Conservation (phyloP, 37 sponge, comb jelly and placozoan species). For the Cladorhizidae sp. region DNA sequence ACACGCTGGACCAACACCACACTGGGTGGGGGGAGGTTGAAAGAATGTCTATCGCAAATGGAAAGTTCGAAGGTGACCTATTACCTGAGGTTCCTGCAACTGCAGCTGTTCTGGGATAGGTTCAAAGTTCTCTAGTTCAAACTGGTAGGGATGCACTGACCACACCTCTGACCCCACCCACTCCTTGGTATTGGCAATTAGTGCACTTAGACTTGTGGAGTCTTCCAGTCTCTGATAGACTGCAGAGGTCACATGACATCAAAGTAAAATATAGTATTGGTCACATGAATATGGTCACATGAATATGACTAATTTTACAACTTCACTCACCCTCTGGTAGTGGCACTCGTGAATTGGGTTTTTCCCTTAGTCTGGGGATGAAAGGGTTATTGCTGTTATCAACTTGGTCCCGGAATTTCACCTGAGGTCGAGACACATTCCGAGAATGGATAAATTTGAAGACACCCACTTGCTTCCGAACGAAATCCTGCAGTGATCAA, state of each 20-base stretch:
- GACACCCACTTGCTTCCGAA: background rate
- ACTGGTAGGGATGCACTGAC: slow-evolving; percentile 68
- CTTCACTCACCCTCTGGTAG: slow-evolving; percentile 48
- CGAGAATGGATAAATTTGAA: slow-evolving; percentile 55
- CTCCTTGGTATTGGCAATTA: slow-evolving; percentile 58
- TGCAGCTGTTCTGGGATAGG: slow-evolving; percentile 43
- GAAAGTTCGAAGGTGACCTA: background rate
- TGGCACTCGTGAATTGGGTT: slow-evolving; percentile 79
- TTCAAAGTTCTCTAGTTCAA: slow-evolving; percentile 60
- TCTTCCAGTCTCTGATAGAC: slow-evolving; percentile 51
- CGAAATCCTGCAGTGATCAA: slow-evolving; percentile 24
- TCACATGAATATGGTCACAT: slow-evolving; percentile 12
- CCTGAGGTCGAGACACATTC: slow-evolving; percentile 85
- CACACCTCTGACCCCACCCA: slow-evolving; percentile 32
- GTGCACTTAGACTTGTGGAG: slow-evolving; percentile 37
- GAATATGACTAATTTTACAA: background rate
- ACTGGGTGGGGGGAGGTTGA: too few species aligned
- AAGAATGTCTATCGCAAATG: too few species aligned
- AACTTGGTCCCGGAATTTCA: slow-evolving; percentile 68
- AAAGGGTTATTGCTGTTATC: slow-evolving; percentile 90
- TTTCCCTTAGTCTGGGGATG: slow-evolving; percentile 71
- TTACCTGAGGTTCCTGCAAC: slow-evolving; percentile 53
- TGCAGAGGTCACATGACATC: slow-evolving; percentile 21
- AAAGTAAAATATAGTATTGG: background rate
- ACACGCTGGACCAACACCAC: too few species aligned